Evolutionary conservation across 2,888 invertebrate genomes (phyloP), one percentile per base, ranked within the genome.

Genomic region (Pediacus dermestoides): DNA sequence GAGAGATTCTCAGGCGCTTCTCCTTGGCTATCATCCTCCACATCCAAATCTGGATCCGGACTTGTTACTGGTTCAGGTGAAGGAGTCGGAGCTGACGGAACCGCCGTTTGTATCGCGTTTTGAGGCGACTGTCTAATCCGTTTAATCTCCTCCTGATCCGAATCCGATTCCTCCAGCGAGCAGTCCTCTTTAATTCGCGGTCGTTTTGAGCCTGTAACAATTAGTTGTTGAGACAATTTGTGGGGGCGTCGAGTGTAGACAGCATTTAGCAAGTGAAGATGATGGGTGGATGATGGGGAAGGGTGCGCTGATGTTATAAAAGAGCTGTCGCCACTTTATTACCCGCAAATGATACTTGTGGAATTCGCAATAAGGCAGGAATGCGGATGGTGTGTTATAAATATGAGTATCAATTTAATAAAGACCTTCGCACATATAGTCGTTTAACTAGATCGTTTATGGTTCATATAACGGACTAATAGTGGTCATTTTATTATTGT

Each of bases 1-100:
- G 88, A 88, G 0, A 89, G 73, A 67, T 89, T 89, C 65, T 89
- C 89, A 0, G 89, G 89, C 0, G 77, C 76, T 21, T 75, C 73
- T 8, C 74, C 54, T 36, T 66, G 74, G 31, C 73, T 75, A 34
- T 74, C 64, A 57, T 78, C 77, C 26, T 64, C 66, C 33, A 77
- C 77, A 54, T 78, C 77, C 1, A 77, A 37, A 37, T 59, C 39
- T 60, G 72, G 26, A 72, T 76, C 39, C 31, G 66, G 53, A 52
- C 60, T 54, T 34, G 60, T 51, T 50, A 60, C 43, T 31, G 66
- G 44, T 41, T 59, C 53, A 2, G 56, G 56, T 0, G 53, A 53
- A 28, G 73, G 71, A 34, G 73, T 68, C 50, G 70, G 68, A 0
- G 73, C 70, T 51, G 73, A 70, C 1, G 72, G 54, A 3, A 54